Base-by-base conservation (phyloP, 64 coral and sea anemone species). In the Montipora foliosa region DNA sequence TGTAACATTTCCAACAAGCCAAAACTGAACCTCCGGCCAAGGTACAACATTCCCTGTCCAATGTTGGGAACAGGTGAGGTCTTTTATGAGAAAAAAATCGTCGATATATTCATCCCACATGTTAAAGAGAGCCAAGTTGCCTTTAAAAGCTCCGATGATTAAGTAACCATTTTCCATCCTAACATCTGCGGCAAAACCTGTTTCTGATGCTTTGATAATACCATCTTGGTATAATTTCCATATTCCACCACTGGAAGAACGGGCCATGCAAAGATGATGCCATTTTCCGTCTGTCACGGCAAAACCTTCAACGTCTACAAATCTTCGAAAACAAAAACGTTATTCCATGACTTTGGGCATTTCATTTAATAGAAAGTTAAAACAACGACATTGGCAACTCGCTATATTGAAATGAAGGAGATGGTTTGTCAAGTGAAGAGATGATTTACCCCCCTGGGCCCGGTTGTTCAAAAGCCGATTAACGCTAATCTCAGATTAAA, bases 51-150 rank as follows among this genome's bases (percentile, higher is more conserved):
- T 86, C 20, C 82, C 82, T 4, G 19, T 50, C 7, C 70, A 5
- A 37, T 37, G 37, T 24, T 16, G 10, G 0, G 82, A 86, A 70
- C 81, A 84, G 45, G 82, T 17, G 21, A 86, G 1, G 5, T 72
- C 16, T 72, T 86, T 16, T 3, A 86, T 71, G 62, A 60, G 45
- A 22, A 14, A n/a, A 20, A 19, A 0, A 51, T 86, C 82, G 8
- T 72, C 82, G 8, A 86, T 50, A 8, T 51, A 86, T 44, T 86
- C 66, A 68, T 86, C 82, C 82, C 82, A 86, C 82, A 86, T 51
- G 66, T 73, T 86, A 86, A 86, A 86, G 62, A 16, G 8, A 70
- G 62, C 49, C 19, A 86, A 71, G 66, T 2, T 67, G 1, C 82
- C 82, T 12, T 70, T n/a, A 20, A 86, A 86, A 8, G 5, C 47